Evolutionary conservation across 2,888 invertebrate species (phyloP), one percentile per base, ranked within the genome.

Genomic region (Drosophila kanekoi): DNA sequence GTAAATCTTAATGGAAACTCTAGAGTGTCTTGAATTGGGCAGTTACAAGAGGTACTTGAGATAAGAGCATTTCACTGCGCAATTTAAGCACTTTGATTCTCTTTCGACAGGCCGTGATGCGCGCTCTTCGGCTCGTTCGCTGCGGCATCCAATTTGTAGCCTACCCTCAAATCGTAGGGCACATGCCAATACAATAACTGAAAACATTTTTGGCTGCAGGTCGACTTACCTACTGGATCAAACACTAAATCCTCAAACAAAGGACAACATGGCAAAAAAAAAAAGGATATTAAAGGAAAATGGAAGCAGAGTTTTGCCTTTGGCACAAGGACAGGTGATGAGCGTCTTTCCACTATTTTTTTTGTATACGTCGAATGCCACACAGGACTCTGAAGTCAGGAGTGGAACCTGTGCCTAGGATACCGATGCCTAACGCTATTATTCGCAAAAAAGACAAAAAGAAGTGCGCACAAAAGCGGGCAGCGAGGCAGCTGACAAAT

Each of bases 311-410:
- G 59, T 60, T 64, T 59, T 75, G 63, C 74, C 63, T 68, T 71
- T 68, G 61, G 56, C 56, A 14, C 66, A 72, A 58, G 72, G 83
- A 86, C 86, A 86, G 86, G 87, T 86, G 86, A 81, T 75, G 82
- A 68, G 57, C 80, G 81, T 79, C 81, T 73, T 58, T 33, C 37
- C 13, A 51, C 32, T 38, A 32, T 57, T 54, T 20, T 66, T 45
- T 45, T 54, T 64, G n/a, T 64, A 60, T 72, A 70, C 66, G 18
- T 32, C 16, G 59, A 73, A 71, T 74, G 71, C 79, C 77, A 82
- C 77, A 79, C 79, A 70, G 68, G 51, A 54, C 63, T 68, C n/a
- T 16, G 41, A 74, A 84, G 84, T 85, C 87, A 87, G 85, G 16
- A 58, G 53, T 57, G 54, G 68, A 77, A 81, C 79, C 87, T 82